A percentile compares a stretch with the other conserved stretches of the same genome.
Evolutionary conservation across 2,888 invertebrate species (phyloP).

Genomic region (Tachystola acroxantha): DNA sequence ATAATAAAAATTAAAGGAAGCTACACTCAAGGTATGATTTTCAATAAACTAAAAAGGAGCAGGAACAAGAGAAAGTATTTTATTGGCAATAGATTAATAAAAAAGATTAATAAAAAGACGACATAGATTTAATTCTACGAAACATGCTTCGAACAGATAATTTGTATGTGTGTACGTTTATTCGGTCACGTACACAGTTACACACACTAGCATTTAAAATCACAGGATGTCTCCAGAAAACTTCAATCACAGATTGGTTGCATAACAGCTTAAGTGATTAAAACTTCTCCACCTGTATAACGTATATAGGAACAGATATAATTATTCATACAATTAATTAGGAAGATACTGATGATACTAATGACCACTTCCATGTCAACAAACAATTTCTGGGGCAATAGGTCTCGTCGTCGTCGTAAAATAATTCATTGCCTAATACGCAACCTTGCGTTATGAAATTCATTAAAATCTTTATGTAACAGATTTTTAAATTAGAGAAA

Average conservation of each 20-base stretch:
- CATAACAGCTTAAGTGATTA: too few relatives aligned
- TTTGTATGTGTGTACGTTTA: slow-evolving; percentile 8
- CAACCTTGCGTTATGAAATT: slow-evolving; percentile 5
- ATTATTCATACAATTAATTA: slow-evolving; percentile 4
- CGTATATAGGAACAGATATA: too few relatives aligned
- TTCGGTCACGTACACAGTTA: slow-evolving; percentile 14
- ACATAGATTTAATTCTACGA: neutral
- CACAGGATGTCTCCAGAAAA: too few relatives aligned
- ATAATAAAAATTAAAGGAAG: neutral
- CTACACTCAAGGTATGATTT: neutral
- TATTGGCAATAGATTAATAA: neutral
- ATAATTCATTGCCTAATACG: slow-evolving; percentile 3
- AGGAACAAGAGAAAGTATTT: neutral
- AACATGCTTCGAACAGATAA: neutral
- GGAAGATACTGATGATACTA: neutral
- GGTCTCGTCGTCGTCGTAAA: slow-evolving; percentile 4
- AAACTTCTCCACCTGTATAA: too few relatives aligned
- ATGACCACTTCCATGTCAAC: slow-evolving; percentile 4
- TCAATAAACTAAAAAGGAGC: neutral
- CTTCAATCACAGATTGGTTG: neutral
- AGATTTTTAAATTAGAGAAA: too few relatives aligned
- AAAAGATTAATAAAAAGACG: neutral
- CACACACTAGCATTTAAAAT: too few relatives aligned
- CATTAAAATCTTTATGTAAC: neutral
- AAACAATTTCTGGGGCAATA: slow-evolving; percentile 6